Evolutionary conservation across 1,140 invertebrate species (phyloP), one percentile per base, ranked within the genome.

Genomic region (Ditylenchus dipsaci): DNA sequence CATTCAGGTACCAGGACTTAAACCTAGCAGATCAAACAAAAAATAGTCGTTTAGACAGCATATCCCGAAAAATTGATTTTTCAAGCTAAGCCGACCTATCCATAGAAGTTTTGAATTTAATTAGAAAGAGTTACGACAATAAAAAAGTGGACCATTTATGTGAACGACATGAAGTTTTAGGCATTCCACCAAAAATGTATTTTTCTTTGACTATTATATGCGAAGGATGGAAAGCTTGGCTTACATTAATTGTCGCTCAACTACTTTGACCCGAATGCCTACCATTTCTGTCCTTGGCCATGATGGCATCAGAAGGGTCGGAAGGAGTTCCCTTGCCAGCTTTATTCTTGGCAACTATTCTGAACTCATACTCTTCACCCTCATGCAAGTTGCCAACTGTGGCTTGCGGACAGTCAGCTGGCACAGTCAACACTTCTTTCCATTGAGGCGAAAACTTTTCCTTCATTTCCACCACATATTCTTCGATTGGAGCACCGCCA

Each of bases 381-480:
- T 95, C 92, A 26, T 90, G 89, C 9, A 99, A 86, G 84, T 93
- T 89, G 0, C 90, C 89, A 21, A 97, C 92, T 47, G 89, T 91
- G 23, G 90, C 91, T 62, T 88, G 89, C 17, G 89, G 90, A 76
- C 33, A 47, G 30, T 33, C 38, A 11, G 89, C 90, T 5, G 92
- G 91, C 11, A 93, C 90, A 84, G 91, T 90, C 1, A 90, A 78
- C 0, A 90, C 91, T 83, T 91, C 93, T 81, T 93, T 91, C 93
- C 93, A 97, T 77, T 91, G 89, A 88, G 90, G 72, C 88, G 89
- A 90, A 79, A 89, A 90, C 59, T 92, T 89, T 82, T 97, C 93
- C 82, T 93, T 94, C 87, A 94, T 95, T 85, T 98, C 94, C 67
- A 98, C 89, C 58, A 97, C 89, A 83, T 97, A 98, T 43, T 90